Evolutionary conservation across 1,140 invertebrate genomes (phyloP), one percentile per base, ranked within the genome.

Genomic region (Aethina tumida): DNA sequence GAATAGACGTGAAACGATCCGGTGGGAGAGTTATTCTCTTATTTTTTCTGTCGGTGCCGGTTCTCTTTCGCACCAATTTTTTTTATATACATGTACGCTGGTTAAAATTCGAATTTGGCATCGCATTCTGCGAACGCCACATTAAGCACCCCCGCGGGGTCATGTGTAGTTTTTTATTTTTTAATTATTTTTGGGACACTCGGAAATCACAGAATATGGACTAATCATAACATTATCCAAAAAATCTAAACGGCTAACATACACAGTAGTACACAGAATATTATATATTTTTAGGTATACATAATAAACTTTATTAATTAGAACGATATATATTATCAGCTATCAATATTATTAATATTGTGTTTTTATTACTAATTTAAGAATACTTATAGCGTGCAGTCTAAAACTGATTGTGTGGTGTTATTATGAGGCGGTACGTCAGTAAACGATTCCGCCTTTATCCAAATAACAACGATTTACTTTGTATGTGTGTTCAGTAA

Each of bases 401-500:
- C 59, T 62, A 62, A 51, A 58, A 57, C 55, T 62, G 59, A 62
- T 62, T 62, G 59, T 58, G 53, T 59, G 57, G 59, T 59, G 59
- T 62, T 58, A 58, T 53, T 49, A 32, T 34, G 35, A n/a, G 20
- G 18, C 28, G 36, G 39, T 26, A 20, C 32, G 20, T 40, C 35
- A 34, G 18, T 36, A 30, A 35, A 21, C 22, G 22, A 18, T 24
- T 20, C 25, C 34, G 34, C 33, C 33, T 37, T 33, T 31, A 31
- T 36, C 35, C 38, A 12, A 27, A 45, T 45, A 53, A 52, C 41
- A 47, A 47, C 39, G 35, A 45, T 51, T 49, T 54, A 48, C 47
- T 53, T 56, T 55, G 45, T 56, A 52, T 55, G 54, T 56, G 52
- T 55, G 43, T 41, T n/a, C n/a, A n/a, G n/a, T n/a, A n/a, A n/a